phyloP scores from a whole-genome alignment of 1,140 invertebrate species.

The Pogonognathellus flavescens region DNA sequence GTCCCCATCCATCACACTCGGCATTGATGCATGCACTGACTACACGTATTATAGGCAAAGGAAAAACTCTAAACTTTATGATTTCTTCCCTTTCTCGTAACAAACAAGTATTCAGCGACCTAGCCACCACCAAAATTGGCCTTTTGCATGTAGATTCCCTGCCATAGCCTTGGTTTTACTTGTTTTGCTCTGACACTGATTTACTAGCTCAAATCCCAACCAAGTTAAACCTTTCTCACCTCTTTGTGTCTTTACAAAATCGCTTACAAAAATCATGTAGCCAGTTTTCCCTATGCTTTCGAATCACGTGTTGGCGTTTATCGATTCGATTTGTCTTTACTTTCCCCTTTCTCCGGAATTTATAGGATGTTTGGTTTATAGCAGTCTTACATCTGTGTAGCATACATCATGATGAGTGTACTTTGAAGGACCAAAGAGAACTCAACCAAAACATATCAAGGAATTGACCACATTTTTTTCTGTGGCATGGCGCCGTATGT shows the following conservation, averaged over 20 bases:
- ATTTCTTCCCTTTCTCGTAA: constrained; percentile 31
- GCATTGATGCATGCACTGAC: neutral
- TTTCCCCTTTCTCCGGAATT: neutral
- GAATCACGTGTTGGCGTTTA: neutral
- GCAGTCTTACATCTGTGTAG: neutral
- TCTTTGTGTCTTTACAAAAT: constrained; percentile 13
- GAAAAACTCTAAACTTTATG: constrained; percentile 39
- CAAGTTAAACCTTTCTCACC: constrained; percentile 15
- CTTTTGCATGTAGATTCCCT: neutral
- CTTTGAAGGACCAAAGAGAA: neutral
- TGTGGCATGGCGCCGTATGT: neutral
- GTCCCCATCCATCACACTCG: constrained; percentile 27
- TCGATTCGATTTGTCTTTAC: constrained; percentile 26
- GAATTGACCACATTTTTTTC: constrained; percentile 9
- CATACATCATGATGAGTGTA: neutral
- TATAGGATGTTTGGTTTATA: neutral
- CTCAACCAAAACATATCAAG: neutral
- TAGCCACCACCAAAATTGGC: neutral
- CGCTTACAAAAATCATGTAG: constrained; percentile 26
- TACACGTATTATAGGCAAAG: too few species aligned
- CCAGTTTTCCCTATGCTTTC: neutral
- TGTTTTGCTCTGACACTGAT: constrained; percentile 22
- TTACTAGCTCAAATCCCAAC: constrained; percentile 16
- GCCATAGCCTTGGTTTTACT: neutral
- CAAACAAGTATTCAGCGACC: constrained; percentile 3